Conservation (phyloP, 2,888 invertebrate species). For the Spodoptera exigua region DNA sequence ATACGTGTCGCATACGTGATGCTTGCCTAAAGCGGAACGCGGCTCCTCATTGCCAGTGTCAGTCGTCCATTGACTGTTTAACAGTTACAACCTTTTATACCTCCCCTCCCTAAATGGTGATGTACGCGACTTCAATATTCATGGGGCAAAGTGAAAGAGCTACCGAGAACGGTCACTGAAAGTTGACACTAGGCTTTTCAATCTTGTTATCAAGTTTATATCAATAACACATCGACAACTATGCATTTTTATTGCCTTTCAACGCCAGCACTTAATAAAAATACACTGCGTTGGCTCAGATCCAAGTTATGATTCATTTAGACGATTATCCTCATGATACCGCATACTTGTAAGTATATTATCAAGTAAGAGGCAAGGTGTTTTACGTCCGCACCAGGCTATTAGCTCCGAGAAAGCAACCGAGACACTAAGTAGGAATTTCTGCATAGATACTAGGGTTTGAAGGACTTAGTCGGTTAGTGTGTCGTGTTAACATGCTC, state of each 20-base stretch:
- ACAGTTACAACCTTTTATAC: slow-evolving; percentile 83
- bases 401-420: slow-evolving; percentile 76
- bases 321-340: slow-evolving; percentile 38
- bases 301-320: slow-evolving; percentile 51
- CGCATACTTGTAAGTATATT: slow-evolving; percentile 17
- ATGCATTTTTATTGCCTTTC: slow-evolving; percentile 34
- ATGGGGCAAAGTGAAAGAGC: slow-evolving; percentile 79
- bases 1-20: slow-evolving; percentile 80
- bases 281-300: slow-evolving; percentile 32
- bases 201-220: slow-evolving; percentile 36
- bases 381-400: slow-evolving; percentile 60
- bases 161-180: slow-evolving; percentile 57
- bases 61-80: slow-evolving; percentile 82
- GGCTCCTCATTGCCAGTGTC: slow-evolving; percentile 83
- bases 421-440: slow-evolving; percentile 71
- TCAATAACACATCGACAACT: slow-evolving; percentile 36
- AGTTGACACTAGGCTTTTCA: slow-evolving; percentile 56
- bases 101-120: slow-evolving; percentile 72
- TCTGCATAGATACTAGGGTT: slow-evolving; percentile 70
- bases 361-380: slow-evolving; percentile 29
- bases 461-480: slow-evolving; percentile 79
- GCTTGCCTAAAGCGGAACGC: slow-evolving; percentile 75
- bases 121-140: slow-evolving; percentile 81
- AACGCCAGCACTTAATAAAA: slow-evolving; percentile 32
- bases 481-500: slow-evolving; percentile 68